phyloP scores from a whole-genome alignment of 2,888 invertebrate genomes.

The Chrysolina americana region DNA sequence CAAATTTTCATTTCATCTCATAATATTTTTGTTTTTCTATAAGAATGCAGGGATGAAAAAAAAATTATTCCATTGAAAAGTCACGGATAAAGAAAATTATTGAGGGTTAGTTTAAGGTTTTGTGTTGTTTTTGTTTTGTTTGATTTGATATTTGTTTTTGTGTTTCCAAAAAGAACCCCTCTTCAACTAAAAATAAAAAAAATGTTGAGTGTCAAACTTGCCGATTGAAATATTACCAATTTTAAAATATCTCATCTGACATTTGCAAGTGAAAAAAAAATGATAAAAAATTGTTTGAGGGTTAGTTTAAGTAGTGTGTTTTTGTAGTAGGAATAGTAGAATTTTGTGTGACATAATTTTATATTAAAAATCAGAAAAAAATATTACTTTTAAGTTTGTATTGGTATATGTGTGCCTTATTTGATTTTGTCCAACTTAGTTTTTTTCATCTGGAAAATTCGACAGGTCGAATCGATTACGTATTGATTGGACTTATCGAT shows the following conservation, averaged over 20 bases:
- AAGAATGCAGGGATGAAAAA: no score
- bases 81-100: no score
- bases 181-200: background rate
- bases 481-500: constrained; percentile 18
- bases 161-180: constrained; percentile 7
- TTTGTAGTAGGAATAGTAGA: background rate
- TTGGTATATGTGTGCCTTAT: constrained; percentile 44
- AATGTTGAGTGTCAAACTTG: background rate
- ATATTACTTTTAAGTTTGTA: background rate
- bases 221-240: no score
- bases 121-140: background rate
- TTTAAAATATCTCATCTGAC: no score
- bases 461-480: background rate
- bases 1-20: no score
- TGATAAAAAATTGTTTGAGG: constrained; percentile 14
- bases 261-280: background rate
- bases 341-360: constrained; percentile 7
- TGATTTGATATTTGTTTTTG: constrained; percentile 2
- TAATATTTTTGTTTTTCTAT: no score
- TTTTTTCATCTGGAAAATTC: constrained; percentile 4
- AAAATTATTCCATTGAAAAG: no score
- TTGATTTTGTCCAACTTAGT: constrained; percentile 11
- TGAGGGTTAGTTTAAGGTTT: background rate
- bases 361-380: background rate
- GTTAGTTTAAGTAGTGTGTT: constrained; percentile 17